These are phyloP conservation scores for Melanophora roralis DNA, from an alignment of 2,888 invertebrate genomes.

Conservation along the genomic window DNA sequence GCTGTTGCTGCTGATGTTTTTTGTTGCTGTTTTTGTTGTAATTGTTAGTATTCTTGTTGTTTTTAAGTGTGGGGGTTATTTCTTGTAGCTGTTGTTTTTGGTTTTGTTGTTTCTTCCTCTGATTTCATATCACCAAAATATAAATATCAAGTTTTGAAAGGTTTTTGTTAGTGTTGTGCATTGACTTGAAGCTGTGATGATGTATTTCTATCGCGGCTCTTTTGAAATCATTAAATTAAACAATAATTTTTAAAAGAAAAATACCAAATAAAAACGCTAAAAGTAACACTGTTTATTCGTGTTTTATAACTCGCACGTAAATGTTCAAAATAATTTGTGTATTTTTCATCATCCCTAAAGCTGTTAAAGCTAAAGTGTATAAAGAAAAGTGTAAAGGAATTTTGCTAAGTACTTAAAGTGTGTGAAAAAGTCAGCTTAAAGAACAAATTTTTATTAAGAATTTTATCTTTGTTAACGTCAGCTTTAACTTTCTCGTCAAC, in stretches of 20 bases:
- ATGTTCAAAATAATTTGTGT: conserved; percentile 34
- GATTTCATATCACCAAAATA: conserved; percentile 52
- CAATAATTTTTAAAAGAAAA: conserved; percentile 20
- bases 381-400: conserved; percentile 17
- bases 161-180: conserved; percentile 61
- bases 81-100: conserved; percentile 18
- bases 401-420: not conserved
- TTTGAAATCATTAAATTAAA: conserved; percentile 38
- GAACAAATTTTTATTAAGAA: conserved; percentile 17
- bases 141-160: conserved; percentile 58
- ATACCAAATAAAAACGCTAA: not conserved
- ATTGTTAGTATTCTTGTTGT: conserved; percentile 10
- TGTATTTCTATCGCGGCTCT: conserved; percentile 58
- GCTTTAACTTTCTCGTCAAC: not conserved
- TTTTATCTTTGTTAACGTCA: not conserved
- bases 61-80: conserved; percentile 47
- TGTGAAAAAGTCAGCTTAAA: conserved; percentile 15
- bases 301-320: conserved; percentile 3
- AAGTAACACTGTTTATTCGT: conserved; percentile 20
- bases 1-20: no score
- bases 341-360: not conserved
- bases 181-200: conserved; percentile 63
- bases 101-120: conserved; percentile 48
- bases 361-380: not conserved
- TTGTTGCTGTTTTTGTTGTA: conserved; percentile 15